Percentiles rank a stretch among this genome's conserved stretches.
phyloP scores from a whole-genome alignment of 2,113 vertebrate species.

The Clarias gariepinus region DNA sequence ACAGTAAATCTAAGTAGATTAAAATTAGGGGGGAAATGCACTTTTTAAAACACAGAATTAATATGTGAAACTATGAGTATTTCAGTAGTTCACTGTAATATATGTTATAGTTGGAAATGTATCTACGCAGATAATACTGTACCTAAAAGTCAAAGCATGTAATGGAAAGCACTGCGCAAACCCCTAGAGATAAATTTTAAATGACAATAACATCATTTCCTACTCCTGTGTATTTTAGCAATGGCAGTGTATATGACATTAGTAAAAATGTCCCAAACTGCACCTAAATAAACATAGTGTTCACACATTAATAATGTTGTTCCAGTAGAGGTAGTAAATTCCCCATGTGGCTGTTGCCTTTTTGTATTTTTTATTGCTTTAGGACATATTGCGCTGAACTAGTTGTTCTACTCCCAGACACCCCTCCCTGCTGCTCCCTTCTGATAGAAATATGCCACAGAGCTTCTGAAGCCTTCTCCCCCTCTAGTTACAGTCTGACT shows the following conservation, averaged over 20 bases:
- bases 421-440: conserved; percentile 57
- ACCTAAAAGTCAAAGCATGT: background rate
- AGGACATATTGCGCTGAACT: conserved; percentile 60
- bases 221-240: conserved; percentile 16
- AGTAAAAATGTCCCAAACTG: conserved; percentile 35
- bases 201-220: background rate
- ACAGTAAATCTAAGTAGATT: background rate
- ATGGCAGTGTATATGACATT: conserved; percentile 34
- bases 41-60: background rate
- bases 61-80: background rate
- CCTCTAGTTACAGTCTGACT: conserved; percentile 53
- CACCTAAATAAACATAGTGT: conserved; percentile 23
- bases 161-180: background rate
- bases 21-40: background rate
- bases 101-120: background rate
- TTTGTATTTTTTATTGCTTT: conserved; percentile 60
- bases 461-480: conserved; percentile 44
- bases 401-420: conserved; percentile 43
- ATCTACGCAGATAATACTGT: background rate
- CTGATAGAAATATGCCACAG: conserved; percentile 61
- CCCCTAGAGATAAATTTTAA: background rate
- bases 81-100: background rate
- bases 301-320: conserved; percentile 7
- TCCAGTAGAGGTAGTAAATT: conserved; percentile 29
- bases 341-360: conserved; percentile 43